Evolutionary conservation across 2,888 invertebrate genomes (phyloP).

Genomic region (Perdita meconis): DNA sequence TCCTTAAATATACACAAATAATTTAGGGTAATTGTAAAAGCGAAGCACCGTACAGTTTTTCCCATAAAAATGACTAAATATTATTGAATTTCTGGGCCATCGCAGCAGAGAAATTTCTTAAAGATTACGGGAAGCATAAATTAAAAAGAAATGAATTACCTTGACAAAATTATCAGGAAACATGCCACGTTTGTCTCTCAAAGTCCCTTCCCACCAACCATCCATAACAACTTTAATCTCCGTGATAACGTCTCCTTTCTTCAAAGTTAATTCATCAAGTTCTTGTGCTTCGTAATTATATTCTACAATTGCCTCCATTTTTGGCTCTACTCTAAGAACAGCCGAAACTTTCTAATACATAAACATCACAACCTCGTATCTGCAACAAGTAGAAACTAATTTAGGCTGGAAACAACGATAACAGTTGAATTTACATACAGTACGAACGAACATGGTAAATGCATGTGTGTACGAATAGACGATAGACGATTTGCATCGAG

Average conservation of each 20-base stretch:
- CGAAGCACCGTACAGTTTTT: too few relatives aligned
- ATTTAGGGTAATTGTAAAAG: too few relatives aligned
- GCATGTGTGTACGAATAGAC: not conserved
- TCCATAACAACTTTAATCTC: slow-evolving; percentile 91
- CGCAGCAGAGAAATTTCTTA: too few relatives aligned
- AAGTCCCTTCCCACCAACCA: slow-evolving; percentile 97
- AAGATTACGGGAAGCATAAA: too few relatives aligned
- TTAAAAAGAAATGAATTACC: slow-evolving; percentile 76
- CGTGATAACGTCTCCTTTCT: slow-evolving; percentile 92
- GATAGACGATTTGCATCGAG: not conserved
- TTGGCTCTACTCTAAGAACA: slow-evolving; percentile 38
- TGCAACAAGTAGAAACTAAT: slow-evolving; percentile 45
- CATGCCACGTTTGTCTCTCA: slow-evolving; percentile 92
- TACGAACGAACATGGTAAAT: not conserved
- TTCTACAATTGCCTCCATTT: slow-evolving; percentile 92
- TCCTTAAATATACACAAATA: too few relatives aligned
- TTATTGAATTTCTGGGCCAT: too few relatives aligned
- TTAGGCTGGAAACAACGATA: not conserved
- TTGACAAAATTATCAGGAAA: slow-evolving; percentile 97
- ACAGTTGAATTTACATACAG: not conserved
- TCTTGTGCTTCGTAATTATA: slow-evolving; percentile 94
- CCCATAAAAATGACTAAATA: too few relatives aligned
- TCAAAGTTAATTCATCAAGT: slow-evolving; percentile 92
- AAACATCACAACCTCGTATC: slow-evolving; percentile 67
- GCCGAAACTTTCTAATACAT: slow-evolving; percentile 30